These are phyloP conservation scores for Pyrrhia umbra DNA, from an alignment of 2,888 invertebrate genomes.

Conservation along the genomic window DNA sequence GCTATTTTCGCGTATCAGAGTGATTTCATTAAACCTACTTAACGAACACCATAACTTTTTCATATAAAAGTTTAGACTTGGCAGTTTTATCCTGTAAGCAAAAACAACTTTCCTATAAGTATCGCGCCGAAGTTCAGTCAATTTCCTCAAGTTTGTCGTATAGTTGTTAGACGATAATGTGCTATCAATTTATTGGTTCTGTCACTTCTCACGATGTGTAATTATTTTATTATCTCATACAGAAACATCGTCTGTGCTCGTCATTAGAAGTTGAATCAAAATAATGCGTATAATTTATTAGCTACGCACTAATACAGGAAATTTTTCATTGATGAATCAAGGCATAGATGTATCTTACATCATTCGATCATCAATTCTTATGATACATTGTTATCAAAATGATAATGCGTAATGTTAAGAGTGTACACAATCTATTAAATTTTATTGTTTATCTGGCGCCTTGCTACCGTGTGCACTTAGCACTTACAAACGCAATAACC, in stretches of 20 bases:
- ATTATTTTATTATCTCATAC: constrained; percentile 17
- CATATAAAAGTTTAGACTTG: constrained; percentile 33
- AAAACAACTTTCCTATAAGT: constrained; percentile 38
- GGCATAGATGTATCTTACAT: constrained; percentile 4
- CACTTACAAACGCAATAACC: constrained; percentile 30
- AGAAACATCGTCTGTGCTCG: background rate
- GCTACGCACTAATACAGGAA: constrained; percentile 24
- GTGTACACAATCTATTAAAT: constrained; percentile 43
- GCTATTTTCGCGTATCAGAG: background rate
- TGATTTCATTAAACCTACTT: constrained; percentile 19
- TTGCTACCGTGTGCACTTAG: constrained; percentile 16
- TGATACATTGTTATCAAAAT: constrained; percentile 43
- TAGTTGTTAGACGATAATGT: constrained; percentile 16
- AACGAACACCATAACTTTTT: constrained; percentile 35
- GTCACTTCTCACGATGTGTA: background rate
- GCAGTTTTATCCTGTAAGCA: constrained; percentile 19
- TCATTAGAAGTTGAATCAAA: constrained; percentile 30
- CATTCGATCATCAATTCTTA: constrained; percentile 35
- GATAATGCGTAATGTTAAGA: constrained; percentile 37
- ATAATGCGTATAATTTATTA: constrained; percentile 31
- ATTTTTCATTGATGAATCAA: constrained; percentile 41
- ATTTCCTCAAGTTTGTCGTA: constrained; percentile 45
- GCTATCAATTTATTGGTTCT: constrained; percentile 19
- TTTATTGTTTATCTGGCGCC: constrained; percentile 36
- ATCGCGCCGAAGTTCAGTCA: constrained; percentile 28